phyloP scores from a whole-genome alignment of 2,113 vertebrate species.

The Climacteris rufus region DNA sequence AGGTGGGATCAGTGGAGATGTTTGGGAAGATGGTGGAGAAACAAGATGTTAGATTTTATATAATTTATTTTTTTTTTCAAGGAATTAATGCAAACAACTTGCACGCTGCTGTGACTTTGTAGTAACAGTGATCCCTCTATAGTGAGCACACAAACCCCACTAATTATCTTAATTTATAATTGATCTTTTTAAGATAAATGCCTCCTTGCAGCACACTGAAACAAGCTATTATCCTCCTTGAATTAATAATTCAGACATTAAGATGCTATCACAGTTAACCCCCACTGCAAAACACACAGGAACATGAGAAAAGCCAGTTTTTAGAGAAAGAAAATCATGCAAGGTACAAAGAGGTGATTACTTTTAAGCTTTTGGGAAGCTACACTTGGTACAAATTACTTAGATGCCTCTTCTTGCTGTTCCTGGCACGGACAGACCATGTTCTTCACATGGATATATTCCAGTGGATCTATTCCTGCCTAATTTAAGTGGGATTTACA shows the following conservation, averaged over 20 bases:
- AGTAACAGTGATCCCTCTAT: not conserved
- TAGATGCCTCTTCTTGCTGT: not conserved
- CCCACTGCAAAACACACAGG: not conserved
- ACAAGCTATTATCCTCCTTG: not conserved
- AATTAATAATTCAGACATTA: not conserved
- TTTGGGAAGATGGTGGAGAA: not conserved
- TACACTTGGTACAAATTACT: not conserved
- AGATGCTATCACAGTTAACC: not conserved
- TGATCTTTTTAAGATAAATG: not conserved
- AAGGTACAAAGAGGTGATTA: not conserved
- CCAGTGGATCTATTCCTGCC: not conserved
- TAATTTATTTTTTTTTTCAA: not conserved
- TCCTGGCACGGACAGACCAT: not conserved
- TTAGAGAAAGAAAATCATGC: conserved; percentile 14
- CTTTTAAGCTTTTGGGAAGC: not conserved
- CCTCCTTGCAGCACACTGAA: not conserved
- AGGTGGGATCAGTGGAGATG: not conserved
- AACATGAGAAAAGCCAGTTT: not conserved
- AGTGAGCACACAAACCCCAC: not conserved
- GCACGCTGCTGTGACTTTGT: not conserved
- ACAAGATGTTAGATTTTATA: not conserved
- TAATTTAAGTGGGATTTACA: not conserved
- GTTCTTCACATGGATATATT: not conserved
- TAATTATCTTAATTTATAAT: not conserved
- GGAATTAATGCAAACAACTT: not conserved